Evolutionary conservation across 2,888 invertebrate genomes (phyloP), one percentile per base, ranked within the genome.

Genomic region (Biston betularia): DNA sequence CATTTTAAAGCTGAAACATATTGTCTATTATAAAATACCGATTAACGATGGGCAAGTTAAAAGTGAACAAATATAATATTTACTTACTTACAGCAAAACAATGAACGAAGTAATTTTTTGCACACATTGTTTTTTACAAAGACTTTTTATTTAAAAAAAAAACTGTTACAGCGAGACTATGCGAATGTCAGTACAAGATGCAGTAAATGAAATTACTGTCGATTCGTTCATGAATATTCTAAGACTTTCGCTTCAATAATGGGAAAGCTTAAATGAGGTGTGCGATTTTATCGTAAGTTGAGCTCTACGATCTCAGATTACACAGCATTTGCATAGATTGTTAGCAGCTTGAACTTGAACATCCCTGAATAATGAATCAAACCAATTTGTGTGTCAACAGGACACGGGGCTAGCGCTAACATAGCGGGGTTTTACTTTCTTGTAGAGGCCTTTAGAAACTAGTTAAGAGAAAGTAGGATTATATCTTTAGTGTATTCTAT

Each of bases 361-460:
- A 85, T 87, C 82, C 86, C 83, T 85, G 88, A 85, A 89, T 89
- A 86, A 87, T 87, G 87, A 87, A 90, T 86, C 85, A 88, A 84
- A 81, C 78, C 85, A 88, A 71, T 73, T 73, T 92, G 89, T 92
- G 85, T 92, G 93, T 92, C 89, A 93, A 87, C 92, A 91, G 93
- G 92, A 92, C 92, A 89, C 90, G 84, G 85, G 89, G 87, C 88
- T 87, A 88, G 88, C 88, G 86, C 87, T 79, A 84, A 88, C 89
- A 88, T 90, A 90, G 92, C 90, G 90, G 91, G 88, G 91, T 93
- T 93, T 93, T 93, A 93, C 93, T 93, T 93, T 93, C 93, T 90
- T 90, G 84, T 84, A 86, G 87, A 89, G 88, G 90, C 92, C 89
- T 86, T 88, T 88, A 89, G 88, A 92, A 92, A 91, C 90, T 89